Evolutionary conservation across 2,797 vertebrate genomes (phyloP).

Genomic region (Enteromius thamalakanensis): DNA sequence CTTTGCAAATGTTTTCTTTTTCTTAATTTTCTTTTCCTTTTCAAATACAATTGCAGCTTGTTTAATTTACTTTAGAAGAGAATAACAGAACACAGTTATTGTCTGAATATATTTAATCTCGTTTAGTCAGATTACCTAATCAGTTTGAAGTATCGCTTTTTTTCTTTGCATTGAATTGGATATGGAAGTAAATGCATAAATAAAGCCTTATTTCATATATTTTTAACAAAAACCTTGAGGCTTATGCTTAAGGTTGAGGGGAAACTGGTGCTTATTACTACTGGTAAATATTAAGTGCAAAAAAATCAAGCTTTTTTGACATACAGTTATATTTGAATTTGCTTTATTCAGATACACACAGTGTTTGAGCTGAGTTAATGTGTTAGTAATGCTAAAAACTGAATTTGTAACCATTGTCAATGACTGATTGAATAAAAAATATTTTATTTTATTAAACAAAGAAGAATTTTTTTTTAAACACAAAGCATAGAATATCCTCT

Average conservation of each 20-base stretch:
- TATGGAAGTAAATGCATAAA: not conserved
- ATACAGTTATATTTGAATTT: not conserved
- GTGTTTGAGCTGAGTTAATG: not conserved
- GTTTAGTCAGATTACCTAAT: not conserved
- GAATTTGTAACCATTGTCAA: not conserved
- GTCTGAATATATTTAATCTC: not conserved
- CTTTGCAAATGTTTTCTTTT: not conserved
- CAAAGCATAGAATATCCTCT: not conserved
- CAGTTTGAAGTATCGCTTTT: not conserved
- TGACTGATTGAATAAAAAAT: not conserved
- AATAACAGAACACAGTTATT: not conserved
- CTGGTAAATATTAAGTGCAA: not conserved
- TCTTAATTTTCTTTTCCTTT: not conserved
- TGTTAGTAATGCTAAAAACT: not conserved
- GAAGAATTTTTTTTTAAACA: not conserved
- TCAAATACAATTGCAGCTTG: not conserved
- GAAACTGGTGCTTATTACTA: not conserved
- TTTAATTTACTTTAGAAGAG: not conserved
- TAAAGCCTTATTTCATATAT: too few relatives aligned
- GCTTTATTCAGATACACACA: not conserved
- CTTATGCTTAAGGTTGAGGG: too few relatives aligned
- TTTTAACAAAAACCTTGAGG: not conserved
- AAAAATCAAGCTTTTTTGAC: not conserved
- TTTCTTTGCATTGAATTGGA: not conserved
- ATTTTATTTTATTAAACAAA: not conserved